Evolutionary conservation across 2,797 vertebrate genomes (phyloP).

Genomic region (Sphenodon punctatus): DNA sequence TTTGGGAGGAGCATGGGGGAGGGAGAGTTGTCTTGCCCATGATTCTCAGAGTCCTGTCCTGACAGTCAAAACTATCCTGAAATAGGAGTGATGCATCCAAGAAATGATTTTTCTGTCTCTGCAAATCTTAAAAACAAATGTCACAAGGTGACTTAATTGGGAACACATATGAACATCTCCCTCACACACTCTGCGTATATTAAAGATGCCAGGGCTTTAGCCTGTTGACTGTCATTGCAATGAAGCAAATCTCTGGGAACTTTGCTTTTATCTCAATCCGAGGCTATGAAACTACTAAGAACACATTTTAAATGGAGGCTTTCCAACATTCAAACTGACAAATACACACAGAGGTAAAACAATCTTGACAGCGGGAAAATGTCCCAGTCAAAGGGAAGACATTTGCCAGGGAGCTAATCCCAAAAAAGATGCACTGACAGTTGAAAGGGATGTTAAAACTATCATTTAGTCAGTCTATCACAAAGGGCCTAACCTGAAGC

Average conservation of each 20-base stretch:
- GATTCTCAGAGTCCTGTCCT: too few relatives aligned
- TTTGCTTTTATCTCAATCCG: background rate
- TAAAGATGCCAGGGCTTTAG: background rate
- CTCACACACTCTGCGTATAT: background rate
- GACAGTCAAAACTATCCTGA: background rate
- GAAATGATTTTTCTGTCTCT: background rate
- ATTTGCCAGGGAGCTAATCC: background rate
- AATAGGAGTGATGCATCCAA: background rate
- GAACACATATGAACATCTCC: background rate
- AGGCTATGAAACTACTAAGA: conserved; percentile 26
- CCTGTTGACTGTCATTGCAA: background rate
- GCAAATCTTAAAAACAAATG: background rate
- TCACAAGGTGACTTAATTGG: background rate
- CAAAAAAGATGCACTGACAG: background rate
- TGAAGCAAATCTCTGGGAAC: background rate
- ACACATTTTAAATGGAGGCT: conserved; percentile 16
- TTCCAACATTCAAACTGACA: conserved; percentile 10
- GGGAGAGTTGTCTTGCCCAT: too few relatives aligned
- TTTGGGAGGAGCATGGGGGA: too few relatives aligned
- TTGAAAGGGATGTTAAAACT: background rate
- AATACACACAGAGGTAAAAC: background rate
- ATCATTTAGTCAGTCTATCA: background rate
- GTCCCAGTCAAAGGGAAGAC: background rate
- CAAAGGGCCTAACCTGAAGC: too few relatives aligned
- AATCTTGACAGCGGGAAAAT: background rate